Percentiles rank a stretch among this genome's conserved stretches.
phyloP scores from a whole-genome alignment of 2,888 invertebrate genomes.

The Drosophila hamatofila region DNA sequence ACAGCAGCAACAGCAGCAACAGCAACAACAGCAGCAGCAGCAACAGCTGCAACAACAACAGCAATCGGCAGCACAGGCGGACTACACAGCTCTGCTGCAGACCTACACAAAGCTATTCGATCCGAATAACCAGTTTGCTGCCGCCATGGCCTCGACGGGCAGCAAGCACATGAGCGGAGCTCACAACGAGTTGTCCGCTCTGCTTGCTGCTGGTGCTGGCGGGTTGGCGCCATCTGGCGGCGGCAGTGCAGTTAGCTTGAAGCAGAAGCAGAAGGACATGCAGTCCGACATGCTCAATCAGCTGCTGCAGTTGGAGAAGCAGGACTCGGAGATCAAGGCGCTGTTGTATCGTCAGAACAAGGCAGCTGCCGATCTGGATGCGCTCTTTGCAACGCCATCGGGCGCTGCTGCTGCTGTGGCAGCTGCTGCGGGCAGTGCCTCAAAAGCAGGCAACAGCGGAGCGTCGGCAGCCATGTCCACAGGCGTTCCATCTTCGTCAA shows the following conservation, averaged over 20 bases:
- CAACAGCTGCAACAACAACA: slow-evolving; percentile 67
- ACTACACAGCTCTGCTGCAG: slow-evolving; percentile 83
- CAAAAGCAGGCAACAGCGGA: slow-evolving; percentile 53
- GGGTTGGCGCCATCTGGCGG: slow-evolving; percentile 40
- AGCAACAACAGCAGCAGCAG: slow-evolving; percentile 65
- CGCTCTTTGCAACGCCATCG: slow-evolving; percentile 82
- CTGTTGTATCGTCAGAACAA: slow-evolving; percentile 84
- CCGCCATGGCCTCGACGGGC: slow-evolving; percentile 65
- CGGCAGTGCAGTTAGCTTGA: slow-evolving; percentile 51
- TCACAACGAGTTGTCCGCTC: slow-evolving; percentile 81
- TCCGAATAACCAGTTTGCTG: slow-evolving; percentile 81
- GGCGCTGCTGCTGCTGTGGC: slow-evolving; percentile 58
- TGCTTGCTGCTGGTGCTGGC: slow-evolving; percentile 78
- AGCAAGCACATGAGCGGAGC: slow-evolving; percentile 74
- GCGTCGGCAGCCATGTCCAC: slow-evolving; percentile 44
- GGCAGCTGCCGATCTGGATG: slow-evolving; percentile 83
- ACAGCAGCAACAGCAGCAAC: slow-evolving; percentile 64
- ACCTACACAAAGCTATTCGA: slow-evolving; percentile 85
- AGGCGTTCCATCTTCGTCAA: slow-evolving; percentile 67
- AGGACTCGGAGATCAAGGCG: slow-evolving; percentile 83
- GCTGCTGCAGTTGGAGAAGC: slow-evolving; percentile 83
- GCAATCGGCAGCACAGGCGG: slow-evolving; percentile 76
- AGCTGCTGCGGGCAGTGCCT: slow-evolving; percentile 40
- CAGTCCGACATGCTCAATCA: slow-evolving; percentile 84
- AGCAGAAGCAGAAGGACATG: slow-evolving; percentile 77